Percentiles rank a stretch among this genome's conserved stretches.
Evolutionary conservation across 2,797 vertebrate genomes (phyloP).

Genomic region (Pangasius macronema): DNA sequence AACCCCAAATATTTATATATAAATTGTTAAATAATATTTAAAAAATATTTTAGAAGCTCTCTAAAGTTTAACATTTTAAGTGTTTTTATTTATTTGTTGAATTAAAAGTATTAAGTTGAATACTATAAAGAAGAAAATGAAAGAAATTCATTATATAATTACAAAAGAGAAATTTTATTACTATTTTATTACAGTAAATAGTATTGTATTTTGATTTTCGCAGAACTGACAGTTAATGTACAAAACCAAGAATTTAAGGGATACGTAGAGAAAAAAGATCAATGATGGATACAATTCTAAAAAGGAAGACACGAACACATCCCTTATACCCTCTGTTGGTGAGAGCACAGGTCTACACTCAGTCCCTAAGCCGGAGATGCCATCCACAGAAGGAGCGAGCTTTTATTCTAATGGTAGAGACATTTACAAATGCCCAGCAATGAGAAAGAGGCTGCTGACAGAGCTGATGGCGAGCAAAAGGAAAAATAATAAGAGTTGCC

Average conservation of each 20-base stretch:
- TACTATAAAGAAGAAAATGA: not conserved
- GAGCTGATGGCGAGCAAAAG: conserved; percentile 70
- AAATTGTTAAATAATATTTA: not conserved
- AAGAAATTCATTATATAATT: not conserved
- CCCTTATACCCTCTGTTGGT: not conserved
- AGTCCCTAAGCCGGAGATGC: not conserved
- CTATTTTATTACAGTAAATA: not conserved
- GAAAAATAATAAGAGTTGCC: conserved; percentile 72
- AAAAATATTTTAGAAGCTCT: not conserved
- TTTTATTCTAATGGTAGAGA: conserved; percentile 57
- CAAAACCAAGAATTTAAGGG: not conserved
- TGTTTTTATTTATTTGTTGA: not conserved
- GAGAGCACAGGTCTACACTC: conserved; percentile 3
- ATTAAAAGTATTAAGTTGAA: not conserved
- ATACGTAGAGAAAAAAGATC: not conserved
- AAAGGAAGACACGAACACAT: not conserved
- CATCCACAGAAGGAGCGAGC: conserved; percentile 44
- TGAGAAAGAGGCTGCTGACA: conserved; percentile 69
- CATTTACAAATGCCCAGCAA: conserved; percentile 57
- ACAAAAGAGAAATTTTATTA: not conserved
- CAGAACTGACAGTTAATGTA: not conserved
- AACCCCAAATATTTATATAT: too few species aligned
- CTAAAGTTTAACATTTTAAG: not conserved
- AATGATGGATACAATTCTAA: conserved; percentile 16
- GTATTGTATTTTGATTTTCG: not conserved